Conservation (phyloP, 2,888 invertebrate species). For the Venusia cambrica region DNA sequence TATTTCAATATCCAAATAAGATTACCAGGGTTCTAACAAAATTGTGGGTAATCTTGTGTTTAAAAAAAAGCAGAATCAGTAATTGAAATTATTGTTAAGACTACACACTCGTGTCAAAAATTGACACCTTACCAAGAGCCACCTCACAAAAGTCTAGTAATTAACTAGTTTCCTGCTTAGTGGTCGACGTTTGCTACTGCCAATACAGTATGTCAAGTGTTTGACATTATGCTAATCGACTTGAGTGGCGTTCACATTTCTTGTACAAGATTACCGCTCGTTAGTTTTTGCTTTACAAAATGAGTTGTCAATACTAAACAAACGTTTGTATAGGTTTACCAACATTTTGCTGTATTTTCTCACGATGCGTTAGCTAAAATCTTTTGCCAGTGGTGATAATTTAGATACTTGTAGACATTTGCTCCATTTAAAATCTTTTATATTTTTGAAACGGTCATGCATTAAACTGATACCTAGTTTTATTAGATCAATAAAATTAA, state of each 20-base stretch:
- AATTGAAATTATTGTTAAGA: conserved; percentile 14
- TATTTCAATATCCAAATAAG: conserved; percentile 1
- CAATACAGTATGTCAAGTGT: conserved; percentile 66
- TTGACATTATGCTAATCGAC: conserved; percentile 72
- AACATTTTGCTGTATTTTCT: conserved; percentile 1
- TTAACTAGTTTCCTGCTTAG: conserved; percentile 20
- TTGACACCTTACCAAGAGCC: conserved; percentile 19
- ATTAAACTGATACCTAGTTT: too few species aligned
- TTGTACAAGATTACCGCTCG: conserved; percentile 60
- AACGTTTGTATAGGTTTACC: background rate
- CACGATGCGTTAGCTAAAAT: too few species aligned
- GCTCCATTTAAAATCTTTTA: too few species aligned
- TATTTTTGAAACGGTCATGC: too few species aligned
- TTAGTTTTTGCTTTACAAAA: conserved; percentile 65
- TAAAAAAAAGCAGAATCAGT: too few species aligned
- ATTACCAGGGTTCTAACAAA: conserved; percentile 11
- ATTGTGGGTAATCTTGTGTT: too few species aligned
- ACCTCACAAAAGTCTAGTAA: conserved; percentile 22
- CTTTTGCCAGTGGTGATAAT: too few species aligned
- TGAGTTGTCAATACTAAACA: conserved; percentile 49
- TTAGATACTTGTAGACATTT: too few species aligned
- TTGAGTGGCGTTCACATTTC: conserved; percentile 45
- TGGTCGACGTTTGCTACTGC: conserved; percentile 37
- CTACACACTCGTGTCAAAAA: conserved; percentile 22
- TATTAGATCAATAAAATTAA: too few species aligned